phyloP scores from a whole-genome alignment of 64 coral and sea anemone genomes.

The Trachythela sp. region DNA sequence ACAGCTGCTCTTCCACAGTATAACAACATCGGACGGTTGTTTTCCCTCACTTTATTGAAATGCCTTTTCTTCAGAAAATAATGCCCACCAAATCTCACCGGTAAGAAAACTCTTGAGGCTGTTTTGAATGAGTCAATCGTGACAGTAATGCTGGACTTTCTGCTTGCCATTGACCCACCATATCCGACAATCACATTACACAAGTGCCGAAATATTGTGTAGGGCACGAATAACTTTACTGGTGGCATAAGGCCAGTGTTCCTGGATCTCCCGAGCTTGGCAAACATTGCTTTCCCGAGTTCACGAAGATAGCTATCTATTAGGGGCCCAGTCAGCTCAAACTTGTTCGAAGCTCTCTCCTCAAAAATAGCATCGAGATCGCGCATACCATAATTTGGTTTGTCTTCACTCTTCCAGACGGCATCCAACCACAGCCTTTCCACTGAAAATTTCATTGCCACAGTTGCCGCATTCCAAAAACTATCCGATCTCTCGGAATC shows the following conservation, averaged over 20 bases:
- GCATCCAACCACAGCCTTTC: constrained; percentile 43
- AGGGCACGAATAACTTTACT: constrained; percentile 3
- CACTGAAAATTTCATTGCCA: constrained; percentile 45
- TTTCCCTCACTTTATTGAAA: too few species aligned
- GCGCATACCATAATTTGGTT: constrained; percentile 47
- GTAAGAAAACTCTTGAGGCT: too few species aligned
- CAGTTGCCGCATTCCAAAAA: constrained; percentile 22
- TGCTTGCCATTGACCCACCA: too few species aligned
- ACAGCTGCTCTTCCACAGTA: too few species aligned
- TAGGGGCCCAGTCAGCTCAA: constrained; percentile 22
- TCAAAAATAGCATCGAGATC: constrained; percentile 28
- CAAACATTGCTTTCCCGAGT: not conserved
- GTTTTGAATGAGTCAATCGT: too few species aligned
- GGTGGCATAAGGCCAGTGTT: constrained; percentile 14
- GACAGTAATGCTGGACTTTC: too few species aligned
- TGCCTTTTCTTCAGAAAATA: too few species aligned
- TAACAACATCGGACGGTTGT: too few species aligned
- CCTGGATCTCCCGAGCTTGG: not conserved
- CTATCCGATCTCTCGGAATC: not conserved
- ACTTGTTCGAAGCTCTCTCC: constrained; percentile 42
- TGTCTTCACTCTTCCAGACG: not conserved
- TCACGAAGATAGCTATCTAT: constrained; percentile 30
- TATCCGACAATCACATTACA: too few species aligned
- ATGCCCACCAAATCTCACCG: too few species aligned
- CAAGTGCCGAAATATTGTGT: not conserved